phyloP scores from a whole-genome alignment of 2,113 vertebrate species.

The Panthera leo region DNA sequence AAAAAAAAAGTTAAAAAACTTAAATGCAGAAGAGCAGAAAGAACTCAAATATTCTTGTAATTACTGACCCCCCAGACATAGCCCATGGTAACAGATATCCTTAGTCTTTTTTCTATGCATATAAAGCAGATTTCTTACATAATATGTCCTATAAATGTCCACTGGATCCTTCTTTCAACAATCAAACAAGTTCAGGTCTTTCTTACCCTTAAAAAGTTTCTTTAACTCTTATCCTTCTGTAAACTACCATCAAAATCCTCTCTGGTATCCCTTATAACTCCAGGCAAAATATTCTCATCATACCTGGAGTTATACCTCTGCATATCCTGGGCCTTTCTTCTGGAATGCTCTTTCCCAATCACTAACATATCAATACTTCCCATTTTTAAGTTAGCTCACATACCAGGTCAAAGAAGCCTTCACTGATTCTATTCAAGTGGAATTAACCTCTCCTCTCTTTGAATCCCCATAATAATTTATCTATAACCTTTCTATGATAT shows the following conservation, averaged over 20 bases:
- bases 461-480: not conserved
- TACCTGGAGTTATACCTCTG: not conserved
- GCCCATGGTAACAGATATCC: not conserved
- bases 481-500: not conserved
- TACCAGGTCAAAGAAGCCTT: not conserved
- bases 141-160: not conserved
- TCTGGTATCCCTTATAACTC: not conserved
- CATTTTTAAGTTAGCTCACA: not conserved
- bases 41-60: not conserved
- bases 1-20: not conserved
- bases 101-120: not conserved
- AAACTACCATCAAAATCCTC: not conserved
- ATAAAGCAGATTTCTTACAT: not conserved
- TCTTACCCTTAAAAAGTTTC: not conserved
- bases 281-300: not conserved
- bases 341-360: not conserved
- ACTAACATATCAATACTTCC: not conserved
- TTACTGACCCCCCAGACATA: not conserved
- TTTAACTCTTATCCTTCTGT: not conserved
- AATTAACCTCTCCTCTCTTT: not conserved
- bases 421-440: not conserved
- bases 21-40: not conserved
- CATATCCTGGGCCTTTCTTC: not conserved
- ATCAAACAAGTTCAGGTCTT: not conserved
- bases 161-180: not conserved